Percentiles rank a stretch among this genome's conserved stretches.
phyloP scores from a whole-genome alignment of 2,888 invertebrate genomes.

The Ernsta delagoae region DNA sequence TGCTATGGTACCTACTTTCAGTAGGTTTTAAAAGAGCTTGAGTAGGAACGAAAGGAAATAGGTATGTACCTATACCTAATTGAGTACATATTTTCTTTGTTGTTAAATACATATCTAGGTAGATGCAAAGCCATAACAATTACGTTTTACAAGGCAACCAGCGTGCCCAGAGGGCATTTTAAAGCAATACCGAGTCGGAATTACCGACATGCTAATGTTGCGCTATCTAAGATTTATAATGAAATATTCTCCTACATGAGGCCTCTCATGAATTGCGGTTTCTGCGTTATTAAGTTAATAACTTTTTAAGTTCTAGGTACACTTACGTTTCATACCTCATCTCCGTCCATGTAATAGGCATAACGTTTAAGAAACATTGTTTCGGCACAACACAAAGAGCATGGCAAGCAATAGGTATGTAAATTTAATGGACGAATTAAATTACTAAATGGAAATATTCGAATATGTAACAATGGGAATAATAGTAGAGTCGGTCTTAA shows the following conservation, averaged over 20 bases:
- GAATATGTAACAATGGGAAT: constrained; percentile 35
- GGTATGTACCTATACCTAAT: not conserved
- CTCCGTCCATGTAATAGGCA: constrained; percentile 12
- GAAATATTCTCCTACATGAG: constrained; percentile 21
- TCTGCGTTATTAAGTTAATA: constrained; percentile 10
- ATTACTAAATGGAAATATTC: constrained; percentile 28
- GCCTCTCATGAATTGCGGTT: not conserved
- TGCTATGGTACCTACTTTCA: too few relatives aligned
- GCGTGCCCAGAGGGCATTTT: constrained; percentile 34
- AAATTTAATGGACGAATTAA: constrained; percentile 33
- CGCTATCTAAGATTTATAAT: constrained; percentile 33
- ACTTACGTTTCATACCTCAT: constrained; percentile 20
- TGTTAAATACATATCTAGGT: constrained; percentile 29
- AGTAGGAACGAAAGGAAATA: too few relatives aligned
- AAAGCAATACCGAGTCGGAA: too few relatives aligned
- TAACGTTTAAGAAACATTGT: constrained; percentile 29
- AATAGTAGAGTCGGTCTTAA: constrained; percentile 18
- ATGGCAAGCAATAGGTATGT: constrained; percentile 14
- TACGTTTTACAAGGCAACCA: constrained; percentile 33
- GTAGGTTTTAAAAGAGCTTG: too few relatives aligned
- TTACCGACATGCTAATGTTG: constrained; percentile 33
- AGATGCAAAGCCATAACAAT: constrained; percentile 28
- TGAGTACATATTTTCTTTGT: constrained; percentile 7
- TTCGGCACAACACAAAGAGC: constrained; percentile 14
- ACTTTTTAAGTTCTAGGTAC: constrained; percentile 11